Evolutionary conservation across 2,113 vertebrate species (phyloP), one percentile per base, ranked within the genome.

Genomic region (Sylvilagus bachmani): DNA sequence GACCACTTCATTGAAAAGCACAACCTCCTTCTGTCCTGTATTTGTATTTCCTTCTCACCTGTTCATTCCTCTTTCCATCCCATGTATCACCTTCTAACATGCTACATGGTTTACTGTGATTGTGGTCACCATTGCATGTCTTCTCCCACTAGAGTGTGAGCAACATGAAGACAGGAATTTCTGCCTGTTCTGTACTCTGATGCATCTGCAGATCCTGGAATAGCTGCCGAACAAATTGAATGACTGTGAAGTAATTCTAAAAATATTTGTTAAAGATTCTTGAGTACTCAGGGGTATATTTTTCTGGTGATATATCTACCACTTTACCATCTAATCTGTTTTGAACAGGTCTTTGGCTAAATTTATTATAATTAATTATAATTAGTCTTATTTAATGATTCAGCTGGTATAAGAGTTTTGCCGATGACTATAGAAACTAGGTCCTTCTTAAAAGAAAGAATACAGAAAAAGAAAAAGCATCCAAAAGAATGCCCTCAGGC

Each of bases 311-410:
- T 61, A 73, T 87, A 80, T 10, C 31, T 10, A 84, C 24, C n/a
- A 77, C 4, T 71, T 96, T 73, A 16, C 3, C 55, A 87, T 80
- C 90, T 14, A 71, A 25, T 44, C 19, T 64, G 5, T 89, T 74
- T 73, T 85, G 49, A 95, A 70, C 89, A 75, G 51, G 66, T 62
- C 67, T 93, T 80, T 89, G 51, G 77, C 74, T 73, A 86, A 75
- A 64, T n/a, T n/a, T 55, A n/a, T 38, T 33, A 21, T 21, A 85
- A 44, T 44, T 44, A 44, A n/a, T 38, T 33, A 21, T 21, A 85
- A 49, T 62, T 83, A 74, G 66, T 70, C 27, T 89, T 86, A 93
- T 36, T 96, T 92, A 90, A 91, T 58, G 81, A 75, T 71, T 64
- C 85, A 95, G 31, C 27, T 38, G 16, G 8, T 38, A 71, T 87